Conservation (phyloP, 64 coral and sea anemone genomes). For the Platygyra sinensis region DNA sequence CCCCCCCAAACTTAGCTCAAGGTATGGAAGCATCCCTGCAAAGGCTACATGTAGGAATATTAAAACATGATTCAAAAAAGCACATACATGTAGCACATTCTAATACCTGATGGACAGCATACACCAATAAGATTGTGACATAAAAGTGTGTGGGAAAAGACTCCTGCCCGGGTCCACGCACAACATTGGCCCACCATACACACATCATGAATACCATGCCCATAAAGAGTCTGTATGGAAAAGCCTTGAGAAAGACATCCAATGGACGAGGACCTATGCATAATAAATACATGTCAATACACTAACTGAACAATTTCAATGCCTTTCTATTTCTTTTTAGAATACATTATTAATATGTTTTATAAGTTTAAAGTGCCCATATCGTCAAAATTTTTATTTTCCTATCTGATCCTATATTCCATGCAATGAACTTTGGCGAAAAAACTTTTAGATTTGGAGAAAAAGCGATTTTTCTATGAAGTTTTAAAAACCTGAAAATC, state of each 20-base stretch:
- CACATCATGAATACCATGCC: constrained; percentile 77
- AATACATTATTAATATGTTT: no score
- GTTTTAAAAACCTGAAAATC: no score
- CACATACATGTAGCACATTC: not conserved
- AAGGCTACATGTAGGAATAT: not conserved
- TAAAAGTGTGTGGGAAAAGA: constrained; percentile 87
- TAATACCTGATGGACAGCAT: constrained; percentile 94
- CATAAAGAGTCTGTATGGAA: constrained; percentile 75
- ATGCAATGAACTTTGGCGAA: no score
- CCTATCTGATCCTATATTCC: no score
- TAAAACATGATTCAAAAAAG: not conserved
- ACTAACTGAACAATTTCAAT: not conserved
- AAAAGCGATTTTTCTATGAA: no score
- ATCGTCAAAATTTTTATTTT: no score
- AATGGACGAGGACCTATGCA: constrained; percentile 70
- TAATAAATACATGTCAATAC: not conserved
- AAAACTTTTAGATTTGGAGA: no score
- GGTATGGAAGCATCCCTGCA: no score
- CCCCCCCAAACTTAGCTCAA: no score
- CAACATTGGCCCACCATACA: constrained; percentile 95
- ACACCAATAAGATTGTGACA: constrained; percentile 65
- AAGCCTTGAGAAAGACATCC: constrained; percentile 73
- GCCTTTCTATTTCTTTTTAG: not conserved
- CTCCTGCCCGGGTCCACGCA: constrained; percentile 65
- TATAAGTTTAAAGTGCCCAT: no score